phyloP scores from a whole-genome alignment of 2,888 invertebrate genomes.

The Macrophya alboannulata region DNA sequence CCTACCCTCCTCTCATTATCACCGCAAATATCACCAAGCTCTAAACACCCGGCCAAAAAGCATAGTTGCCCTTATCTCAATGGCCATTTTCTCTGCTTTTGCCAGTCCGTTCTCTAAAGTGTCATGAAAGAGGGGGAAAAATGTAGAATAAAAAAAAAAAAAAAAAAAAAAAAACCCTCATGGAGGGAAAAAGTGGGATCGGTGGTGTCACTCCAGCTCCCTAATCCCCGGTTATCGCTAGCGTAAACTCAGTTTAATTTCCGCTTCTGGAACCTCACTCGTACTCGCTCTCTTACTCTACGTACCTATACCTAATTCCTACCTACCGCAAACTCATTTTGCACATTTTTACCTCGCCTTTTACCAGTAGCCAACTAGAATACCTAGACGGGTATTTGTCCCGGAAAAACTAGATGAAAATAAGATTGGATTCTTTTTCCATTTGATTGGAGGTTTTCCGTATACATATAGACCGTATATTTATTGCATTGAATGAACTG shows the following conservation, averaged over 20 bases:
- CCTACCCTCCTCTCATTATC: neutral
- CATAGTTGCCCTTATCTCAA: neutral
- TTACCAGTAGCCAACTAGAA: neutral
- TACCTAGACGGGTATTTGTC: neutral
- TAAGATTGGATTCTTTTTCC: neutral
- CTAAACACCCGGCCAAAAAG: neutral
- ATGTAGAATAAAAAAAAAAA: neutral
- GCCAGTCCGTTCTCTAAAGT: neutral
- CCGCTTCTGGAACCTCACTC: conserved; percentile 19
- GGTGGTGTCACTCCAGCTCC: conserved; percentile 8
- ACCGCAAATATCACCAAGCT: neutral
- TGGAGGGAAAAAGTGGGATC: conserved; percentile 3
- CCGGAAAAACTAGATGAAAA: neutral
- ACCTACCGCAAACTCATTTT: neutral
- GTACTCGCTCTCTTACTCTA: neutral
- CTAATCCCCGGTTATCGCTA: conserved; percentile 29
- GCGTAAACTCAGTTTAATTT: conserved; percentile 43
- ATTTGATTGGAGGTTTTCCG: neutral
- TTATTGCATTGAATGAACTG: neutral
- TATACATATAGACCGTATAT: neutral
- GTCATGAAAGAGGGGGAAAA: neutral
- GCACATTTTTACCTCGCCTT: conserved; percentile 3
- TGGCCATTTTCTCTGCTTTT: neutral
- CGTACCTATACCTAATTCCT: neutral
- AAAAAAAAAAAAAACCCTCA: neutral